Conservation (phyloP, 2,888 invertebrate genomes). For the Marasmarcha lunaedactyla region DNA sequence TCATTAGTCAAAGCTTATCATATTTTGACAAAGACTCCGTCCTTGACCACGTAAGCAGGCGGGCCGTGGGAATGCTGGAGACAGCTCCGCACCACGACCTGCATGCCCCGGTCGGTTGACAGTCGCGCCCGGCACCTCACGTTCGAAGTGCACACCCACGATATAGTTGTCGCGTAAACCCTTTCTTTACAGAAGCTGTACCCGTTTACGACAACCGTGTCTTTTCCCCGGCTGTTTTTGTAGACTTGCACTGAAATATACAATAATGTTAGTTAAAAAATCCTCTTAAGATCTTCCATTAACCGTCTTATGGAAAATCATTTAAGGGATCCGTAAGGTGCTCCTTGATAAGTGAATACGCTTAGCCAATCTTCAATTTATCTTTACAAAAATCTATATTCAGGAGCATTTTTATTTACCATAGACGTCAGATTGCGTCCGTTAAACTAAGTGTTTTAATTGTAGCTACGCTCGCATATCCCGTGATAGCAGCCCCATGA, state of each 20-base stretch:
- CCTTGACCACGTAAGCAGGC: constrained; percentile 8
- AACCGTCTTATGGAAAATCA: too few relatives aligned
- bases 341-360: too few relatives aligned
- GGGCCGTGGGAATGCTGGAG: constrained; percentile 14
- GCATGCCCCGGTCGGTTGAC: not conserved
- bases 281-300: too few relatives aligned
- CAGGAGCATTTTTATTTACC: too few relatives aligned
- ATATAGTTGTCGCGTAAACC: not conserved
- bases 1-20: too few relatives aligned
- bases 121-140: constrained; percentile 5
- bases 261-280: not conserved
- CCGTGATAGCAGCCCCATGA: too few relatives aligned
- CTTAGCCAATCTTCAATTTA: too few relatives aligned
- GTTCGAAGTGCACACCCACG: not conserved
- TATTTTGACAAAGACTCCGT: constrained; percentile 11
- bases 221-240: not conserved
- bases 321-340: too few relatives aligned
- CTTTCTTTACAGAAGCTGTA: not conserved
- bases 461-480: too few relatives aligned
- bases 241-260: not conserved
- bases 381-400: too few relatives aligned
- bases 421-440: too few relatives aligned
- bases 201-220: not conserved
- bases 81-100: not conserved
- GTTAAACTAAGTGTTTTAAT: too few relatives aligned